Percentiles rank a stretch among this genome's conserved stretches.
Evolutionary conservation across 2,888 invertebrate genomes (phyloP).

Genomic region (Stenodera caucasica): DNA sequence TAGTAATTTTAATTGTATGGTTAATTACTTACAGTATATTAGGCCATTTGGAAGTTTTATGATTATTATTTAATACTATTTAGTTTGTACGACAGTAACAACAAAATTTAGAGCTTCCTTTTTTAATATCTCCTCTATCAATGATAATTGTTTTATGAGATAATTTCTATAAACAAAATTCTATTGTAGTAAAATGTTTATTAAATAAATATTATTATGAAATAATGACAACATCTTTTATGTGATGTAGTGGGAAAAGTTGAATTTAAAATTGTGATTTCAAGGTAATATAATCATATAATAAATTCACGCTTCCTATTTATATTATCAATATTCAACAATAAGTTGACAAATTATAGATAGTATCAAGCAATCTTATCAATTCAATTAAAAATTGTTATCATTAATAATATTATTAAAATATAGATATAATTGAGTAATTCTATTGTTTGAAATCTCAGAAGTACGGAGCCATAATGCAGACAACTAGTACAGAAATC

Average conservation of each 20-base stretch:
- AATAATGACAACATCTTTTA: not conserved
- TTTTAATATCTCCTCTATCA: not conserved
- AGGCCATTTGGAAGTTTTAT: slow-evolving; percentile 47
- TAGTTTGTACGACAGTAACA: slow-evolving; percentile 12
- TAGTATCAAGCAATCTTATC: not conserved
- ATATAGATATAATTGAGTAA: not conserved
- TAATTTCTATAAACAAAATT: not conserved
- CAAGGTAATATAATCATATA: slow-evolving; percentile 1
- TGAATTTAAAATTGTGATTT: slow-evolving; percentile 6
- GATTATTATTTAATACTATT: too few species aligned
- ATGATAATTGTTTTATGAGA: not conserved
- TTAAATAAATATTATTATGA: slow-evolving; percentile 2
- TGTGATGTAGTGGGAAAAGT: not conserved
- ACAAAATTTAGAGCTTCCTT: slow-evolving; percentile 17
- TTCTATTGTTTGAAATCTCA: not conserved
- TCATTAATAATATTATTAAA: not conserved
- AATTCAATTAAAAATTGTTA: slow-evolving; percentile 2
- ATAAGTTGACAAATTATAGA: not conserved
- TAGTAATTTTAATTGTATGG: slow-evolving; percentile 57
- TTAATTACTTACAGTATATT: slow-evolving; percentile 54
- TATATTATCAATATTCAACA: not conserved
- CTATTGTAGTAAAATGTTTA: not conserved
- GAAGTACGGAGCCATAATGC: slow-evolving; percentile 11
- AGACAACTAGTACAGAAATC: slow-evolving; percentile 21
- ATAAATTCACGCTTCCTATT: too few species aligned